These are phyloP conservation scores for Sebastes oblongus DNA, from an alignment of 2,797 vertebrate genomes.

Conservation along the genomic window DNA sequence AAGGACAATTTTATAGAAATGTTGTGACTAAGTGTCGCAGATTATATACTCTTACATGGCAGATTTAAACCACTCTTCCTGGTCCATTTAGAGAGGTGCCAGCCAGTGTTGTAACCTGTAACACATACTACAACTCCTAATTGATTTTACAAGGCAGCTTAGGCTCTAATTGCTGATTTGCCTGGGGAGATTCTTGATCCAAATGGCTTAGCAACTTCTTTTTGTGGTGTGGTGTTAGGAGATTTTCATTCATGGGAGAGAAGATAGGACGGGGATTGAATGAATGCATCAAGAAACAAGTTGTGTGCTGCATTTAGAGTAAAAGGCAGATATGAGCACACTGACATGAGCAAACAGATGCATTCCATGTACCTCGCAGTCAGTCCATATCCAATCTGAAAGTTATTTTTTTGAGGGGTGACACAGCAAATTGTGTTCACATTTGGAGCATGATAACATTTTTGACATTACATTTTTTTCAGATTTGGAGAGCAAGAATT, in stretches of 20 bases:
- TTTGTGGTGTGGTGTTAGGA: constrained; percentile 48
- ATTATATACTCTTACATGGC: constrained; percentile 41
- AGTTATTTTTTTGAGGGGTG: neutral
- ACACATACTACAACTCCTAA: constrained; percentile 67
- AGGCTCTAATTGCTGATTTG: constrained; percentile 77
- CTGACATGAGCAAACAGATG: constrained; percentile 20
- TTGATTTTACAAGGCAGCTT: constrained; percentile 80
- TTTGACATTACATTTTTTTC: neutral
- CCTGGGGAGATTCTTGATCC: constrained; percentile 71
- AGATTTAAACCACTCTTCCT: constrained; percentile 45
- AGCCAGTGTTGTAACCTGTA: constrained; percentile 67
- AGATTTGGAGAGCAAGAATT: constrained; percentile 7
- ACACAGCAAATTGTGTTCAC: constrained; percentile 7
- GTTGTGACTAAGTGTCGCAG: constrained; percentile 11
- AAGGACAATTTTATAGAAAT: constrained; percentile 12
- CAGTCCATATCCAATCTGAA: constrained; percentile 3
- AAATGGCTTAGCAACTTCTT: constrained; percentile 67
- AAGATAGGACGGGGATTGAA: constrained; percentile 40
- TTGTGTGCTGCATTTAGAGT: constrained; percentile 42
- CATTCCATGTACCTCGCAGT: neutral
- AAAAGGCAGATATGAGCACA: constrained; percentile 23
- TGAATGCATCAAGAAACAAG: constrained; percentile 46
- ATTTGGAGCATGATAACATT: neutral
- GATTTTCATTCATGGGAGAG: constrained; percentile 64
- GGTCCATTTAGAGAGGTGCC: constrained; percentile 49